Conservation (phyloP, 2,113 vertebrate species). For the Channa maculata region DNA sequence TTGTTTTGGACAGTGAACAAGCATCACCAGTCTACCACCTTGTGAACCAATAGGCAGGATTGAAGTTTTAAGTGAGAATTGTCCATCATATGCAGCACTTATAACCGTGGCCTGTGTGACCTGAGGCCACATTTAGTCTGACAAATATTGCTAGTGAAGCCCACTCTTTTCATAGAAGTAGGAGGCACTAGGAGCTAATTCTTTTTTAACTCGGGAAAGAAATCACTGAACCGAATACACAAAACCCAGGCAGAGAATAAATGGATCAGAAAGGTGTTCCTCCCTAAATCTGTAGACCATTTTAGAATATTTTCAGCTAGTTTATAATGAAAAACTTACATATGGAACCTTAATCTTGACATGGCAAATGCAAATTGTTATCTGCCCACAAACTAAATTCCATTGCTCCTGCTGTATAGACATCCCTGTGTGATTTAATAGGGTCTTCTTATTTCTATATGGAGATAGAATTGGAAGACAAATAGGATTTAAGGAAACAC, state of each 20-base stretch:
- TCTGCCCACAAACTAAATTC: conserved; percentile 44
- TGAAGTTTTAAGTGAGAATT: too few relatives aligned
- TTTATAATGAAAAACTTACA: conserved; percentile 46
- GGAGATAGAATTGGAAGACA: conserved; percentile 81
- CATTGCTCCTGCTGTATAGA: conserved; percentile 40
- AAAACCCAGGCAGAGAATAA: conserved; percentile 22
- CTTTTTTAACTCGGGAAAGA: background rate
- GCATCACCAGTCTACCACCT: too few relatives aligned
- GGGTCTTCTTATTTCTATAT: conserved; percentile 73
- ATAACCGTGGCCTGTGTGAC: too few relatives aligned
- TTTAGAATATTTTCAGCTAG: conserved; percentile 24
- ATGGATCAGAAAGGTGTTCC: conserved; percentile 15
- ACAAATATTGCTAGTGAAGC: background rate
- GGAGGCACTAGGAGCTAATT: background rate
- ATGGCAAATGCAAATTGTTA: conserved; percentile 46
- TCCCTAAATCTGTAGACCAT: conserved; percentile 3
- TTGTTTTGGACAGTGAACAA: too few relatives aligned
- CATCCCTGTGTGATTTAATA: conserved; percentile 74
- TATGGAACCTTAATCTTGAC: conserved; percentile 31
- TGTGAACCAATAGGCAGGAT: too few relatives aligned
- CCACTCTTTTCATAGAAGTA: conserved; percentile 1
- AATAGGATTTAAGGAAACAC: conserved; percentile 81
- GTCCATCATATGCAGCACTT: too few relatives aligned
- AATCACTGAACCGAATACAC: background rate
- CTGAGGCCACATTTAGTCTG: too few relatives aligned